These are phyloP conservation scores for Yponomeuta sedellus DNA, from an alignment of 2,888 invertebrate genomes.

Conservation along the genomic window DNA sequence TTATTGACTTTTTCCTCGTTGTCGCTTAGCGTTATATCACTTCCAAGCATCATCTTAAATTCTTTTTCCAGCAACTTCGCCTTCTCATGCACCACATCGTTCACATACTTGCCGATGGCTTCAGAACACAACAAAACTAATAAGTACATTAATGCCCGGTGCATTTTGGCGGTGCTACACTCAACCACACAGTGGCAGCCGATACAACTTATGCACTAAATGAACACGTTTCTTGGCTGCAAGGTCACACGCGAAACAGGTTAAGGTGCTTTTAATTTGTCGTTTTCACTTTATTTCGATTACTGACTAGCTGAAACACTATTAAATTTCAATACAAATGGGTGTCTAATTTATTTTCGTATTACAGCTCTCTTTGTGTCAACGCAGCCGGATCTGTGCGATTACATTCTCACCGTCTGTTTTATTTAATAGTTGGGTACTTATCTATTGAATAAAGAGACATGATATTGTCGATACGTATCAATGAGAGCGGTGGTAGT, in stretches of 20 bases:
- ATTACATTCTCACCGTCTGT: neutral
- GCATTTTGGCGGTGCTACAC: neutral
- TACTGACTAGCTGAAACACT: neutral
- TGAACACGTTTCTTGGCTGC: neutral
- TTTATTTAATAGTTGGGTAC: neutral
- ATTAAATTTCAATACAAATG: neutral
- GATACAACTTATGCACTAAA: neutral
- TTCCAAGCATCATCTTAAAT: slow-evolving; percentile 66
- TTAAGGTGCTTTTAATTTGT: neutral
- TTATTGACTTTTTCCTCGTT: slow-evolving; percentile 74
- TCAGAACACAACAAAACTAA: slow-evolving; percentile 13
- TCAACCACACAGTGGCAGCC: neutral
- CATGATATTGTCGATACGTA: neutral
- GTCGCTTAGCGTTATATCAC: slow-evolving; percentile 62
- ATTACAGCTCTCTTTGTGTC: neutral
- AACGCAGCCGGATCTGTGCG: neutral
- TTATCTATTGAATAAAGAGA: neutral
- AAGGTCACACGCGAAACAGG: neutral
- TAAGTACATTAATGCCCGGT: neutral
- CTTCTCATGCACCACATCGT: slow-evolving; percentile 42
- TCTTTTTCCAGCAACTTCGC: slow-evolving; percentile 67
- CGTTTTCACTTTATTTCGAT: neutral
- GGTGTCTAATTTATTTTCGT: neutral
- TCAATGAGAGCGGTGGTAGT: too few species aligned
- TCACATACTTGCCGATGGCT: slow-evolving; percentile 22